A percentile compares a stretch with the other conserved stretches of the same genome.
phyloP scores from a whole-genome alignment of 2,888 invertebrate species.

The Octodonta nipae region DNA sequence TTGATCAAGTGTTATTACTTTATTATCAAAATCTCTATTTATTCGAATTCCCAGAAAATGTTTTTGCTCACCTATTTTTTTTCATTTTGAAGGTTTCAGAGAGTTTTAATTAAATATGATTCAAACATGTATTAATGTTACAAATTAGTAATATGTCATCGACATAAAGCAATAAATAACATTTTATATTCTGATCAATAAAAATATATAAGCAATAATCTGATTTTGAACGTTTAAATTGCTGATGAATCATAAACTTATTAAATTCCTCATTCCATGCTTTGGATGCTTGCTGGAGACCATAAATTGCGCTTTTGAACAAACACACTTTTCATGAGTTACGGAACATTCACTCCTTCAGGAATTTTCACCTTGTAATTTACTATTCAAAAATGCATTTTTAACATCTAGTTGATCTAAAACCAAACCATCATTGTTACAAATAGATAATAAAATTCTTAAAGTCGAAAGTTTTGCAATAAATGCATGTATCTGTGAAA shows the following conservation, averaged over 20 bases:
- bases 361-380: conserved; percentile 8
- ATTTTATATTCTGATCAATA: conserved; percentile 5
- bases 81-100: conserved; percentile 9
- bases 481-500: conserved; percentile 7
- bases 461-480: conserved; percentile 8
- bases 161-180: conserved; percentile 7
- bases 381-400: conserved; percentile 8
- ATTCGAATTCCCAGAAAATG: conserved; percentile 9
- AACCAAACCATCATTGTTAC: conserved; percentile 5
- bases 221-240: conserved; percentile 10
- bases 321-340: conserved; percentile 8
- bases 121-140: conserved; percentile 5
- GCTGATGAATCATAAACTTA: conserved; percentile 6
- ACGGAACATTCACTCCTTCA: conserved; percentile 5
- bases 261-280: conserved; percentile 10
- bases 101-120: conserved; percentile 7
- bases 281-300: conserved; percentile 8
- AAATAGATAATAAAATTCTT: conserved; percentile 8
- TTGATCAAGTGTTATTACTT: conserved; percentile 8
- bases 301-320: conserved; percentile 8
- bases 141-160: conserved; percentile 8
- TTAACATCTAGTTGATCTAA: conserved; percentile 10
- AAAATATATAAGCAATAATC: conserved; percentile 11
- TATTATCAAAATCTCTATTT: conserved; percentile 6
- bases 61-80: conserved; percentile 3